Evolutionary conservation across 1,140 invertebrate genomes (phyloP).

Genomic region (Sminthurides bifidus): DNA sequence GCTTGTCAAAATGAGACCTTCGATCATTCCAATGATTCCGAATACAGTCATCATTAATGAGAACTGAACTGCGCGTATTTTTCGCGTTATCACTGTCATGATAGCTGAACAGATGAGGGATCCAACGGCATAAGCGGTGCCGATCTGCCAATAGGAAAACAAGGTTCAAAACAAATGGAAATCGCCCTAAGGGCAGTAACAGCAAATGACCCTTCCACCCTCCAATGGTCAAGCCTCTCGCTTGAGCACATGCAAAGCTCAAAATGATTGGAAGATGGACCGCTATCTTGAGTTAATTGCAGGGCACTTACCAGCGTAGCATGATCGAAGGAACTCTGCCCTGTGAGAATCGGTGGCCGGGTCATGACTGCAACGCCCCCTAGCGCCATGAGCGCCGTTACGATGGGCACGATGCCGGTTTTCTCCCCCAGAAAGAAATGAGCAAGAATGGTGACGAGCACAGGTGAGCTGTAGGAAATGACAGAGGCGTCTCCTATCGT

Average conservation of each 20-base stretch:
- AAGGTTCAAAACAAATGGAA: background rate
- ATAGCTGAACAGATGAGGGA: conserved; percentile 24
- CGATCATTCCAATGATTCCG: conserved; percentile 23
- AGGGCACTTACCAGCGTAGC: background rate
- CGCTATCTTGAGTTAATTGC: background rate
- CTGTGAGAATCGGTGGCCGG: conserved; percentile 16
- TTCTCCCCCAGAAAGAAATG: conserved; percentile 27
- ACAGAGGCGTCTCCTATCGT: conserved; percentile 26
- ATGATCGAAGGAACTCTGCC: background rate
- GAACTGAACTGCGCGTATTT: conserved; percentile 28
- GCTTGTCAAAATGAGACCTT: conserved; percentile 14
- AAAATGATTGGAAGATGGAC: background rate
- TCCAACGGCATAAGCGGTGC: conserved; percentile 22
- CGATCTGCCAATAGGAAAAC: conserved; percentile 15
- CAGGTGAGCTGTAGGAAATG: conserved; percentile 25
- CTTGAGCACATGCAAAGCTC: no score
- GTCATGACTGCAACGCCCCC: conserved; percentile 18
- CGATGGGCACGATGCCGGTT: conserved; percentile 20
- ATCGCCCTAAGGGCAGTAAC: background rate
- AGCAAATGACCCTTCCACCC: conserved; percentile 1
- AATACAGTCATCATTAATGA: conserved; percentile 24
- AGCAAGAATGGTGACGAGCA: conserved; percentile 25
- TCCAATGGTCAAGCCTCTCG: no score
- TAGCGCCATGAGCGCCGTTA: conserved; percentile 12
- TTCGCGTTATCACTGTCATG: conserved; percentile 25